A percentile compares a stretch with the other conserved stretches of the same genome.
Evolutionary conservation across 2,113 vertebrate species (phyloP).

Genomic region (Mirounga angustirostris): DNA sequence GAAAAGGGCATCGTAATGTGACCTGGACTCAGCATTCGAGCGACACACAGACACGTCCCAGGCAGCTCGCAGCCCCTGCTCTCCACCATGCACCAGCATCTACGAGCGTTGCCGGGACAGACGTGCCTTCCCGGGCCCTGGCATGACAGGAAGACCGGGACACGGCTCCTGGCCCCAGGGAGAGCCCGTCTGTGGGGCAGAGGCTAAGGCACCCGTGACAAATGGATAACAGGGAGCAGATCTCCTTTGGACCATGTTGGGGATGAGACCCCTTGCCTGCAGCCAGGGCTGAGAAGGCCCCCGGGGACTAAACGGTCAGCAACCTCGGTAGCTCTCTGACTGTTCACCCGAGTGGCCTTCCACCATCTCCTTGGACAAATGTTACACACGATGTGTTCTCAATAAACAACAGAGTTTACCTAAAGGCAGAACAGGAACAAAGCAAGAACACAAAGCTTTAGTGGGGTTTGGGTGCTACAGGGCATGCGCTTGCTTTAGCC

Average conservation of each 20-base stretch:
- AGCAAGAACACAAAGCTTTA: not conserved
- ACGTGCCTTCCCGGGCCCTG: not conserved
- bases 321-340: too few relatives aligned
- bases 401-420: not conserved
- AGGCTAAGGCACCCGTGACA: not conserved
- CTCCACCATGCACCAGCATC: not conserved
- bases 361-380: not conserved
- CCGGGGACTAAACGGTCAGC: not conserved
- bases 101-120: not conserved
- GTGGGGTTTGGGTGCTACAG: not conserved
- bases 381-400: not conserved
- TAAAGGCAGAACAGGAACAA: not conserved
- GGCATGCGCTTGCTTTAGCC: not conserved
- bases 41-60: not conserved
- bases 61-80: not conserved
- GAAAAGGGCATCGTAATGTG: not conserved
- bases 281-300: too few relatives aligned
- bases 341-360: rapidly evolving
- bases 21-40: rapidly evolving
- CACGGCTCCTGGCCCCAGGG: not conserved
- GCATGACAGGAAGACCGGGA: not conserved
- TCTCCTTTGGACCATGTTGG: rapidly evolving
- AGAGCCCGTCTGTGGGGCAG: not conserved
- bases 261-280: rapidly evolving
- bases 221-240: not conserved